A percentile compares a stretch with the other conserved stretches of the same genome.
Conservation (phyloP, 2,888 invertebrate genomes). For the Pecten maximus region DNA sequence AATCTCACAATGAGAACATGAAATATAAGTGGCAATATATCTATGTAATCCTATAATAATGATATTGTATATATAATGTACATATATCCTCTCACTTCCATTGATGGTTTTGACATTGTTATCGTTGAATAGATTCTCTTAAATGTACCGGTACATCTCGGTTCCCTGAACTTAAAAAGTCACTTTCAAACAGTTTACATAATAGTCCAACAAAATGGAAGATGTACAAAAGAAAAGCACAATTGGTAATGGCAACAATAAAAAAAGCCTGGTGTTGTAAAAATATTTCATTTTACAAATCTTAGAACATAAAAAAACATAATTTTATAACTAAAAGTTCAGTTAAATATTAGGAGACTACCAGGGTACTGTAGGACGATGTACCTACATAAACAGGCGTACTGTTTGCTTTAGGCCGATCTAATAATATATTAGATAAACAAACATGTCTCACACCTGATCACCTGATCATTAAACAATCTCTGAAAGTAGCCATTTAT, state of each 20-base stretch:
- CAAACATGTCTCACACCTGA: too few species aligned
- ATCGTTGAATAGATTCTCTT: not conserved
- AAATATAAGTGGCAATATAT: not conserved
- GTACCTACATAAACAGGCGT: too few species aligned
- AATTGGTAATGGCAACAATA: not conserved
- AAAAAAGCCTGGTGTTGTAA: not conserved
- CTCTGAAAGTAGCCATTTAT: too few species aligned
- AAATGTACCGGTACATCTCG: not conserved
- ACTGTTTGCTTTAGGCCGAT: too few species aligned
- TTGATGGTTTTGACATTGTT: not conserved
- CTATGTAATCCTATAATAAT: not conserved
- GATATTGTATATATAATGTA: not conserved
- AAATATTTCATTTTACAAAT: not conserved
- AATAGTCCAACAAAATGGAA: not conserved
- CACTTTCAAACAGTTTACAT: not conserved
- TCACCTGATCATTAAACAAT: too few species aligned
- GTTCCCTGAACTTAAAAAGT: constrained; percentile 2
- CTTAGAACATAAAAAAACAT: not conserved
- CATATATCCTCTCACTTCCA: not conserved
- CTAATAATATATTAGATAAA: too few species aligned
- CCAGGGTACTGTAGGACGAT: too few species aligned
- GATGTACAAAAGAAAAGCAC: not conserved
- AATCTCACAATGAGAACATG: not conserved
- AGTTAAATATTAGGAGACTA: not conserved
- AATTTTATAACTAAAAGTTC: not conserved